phyloP scores from a whole-genome alignment of 2,888 invertebrate species.

The Lasius platythorax region DNA sequence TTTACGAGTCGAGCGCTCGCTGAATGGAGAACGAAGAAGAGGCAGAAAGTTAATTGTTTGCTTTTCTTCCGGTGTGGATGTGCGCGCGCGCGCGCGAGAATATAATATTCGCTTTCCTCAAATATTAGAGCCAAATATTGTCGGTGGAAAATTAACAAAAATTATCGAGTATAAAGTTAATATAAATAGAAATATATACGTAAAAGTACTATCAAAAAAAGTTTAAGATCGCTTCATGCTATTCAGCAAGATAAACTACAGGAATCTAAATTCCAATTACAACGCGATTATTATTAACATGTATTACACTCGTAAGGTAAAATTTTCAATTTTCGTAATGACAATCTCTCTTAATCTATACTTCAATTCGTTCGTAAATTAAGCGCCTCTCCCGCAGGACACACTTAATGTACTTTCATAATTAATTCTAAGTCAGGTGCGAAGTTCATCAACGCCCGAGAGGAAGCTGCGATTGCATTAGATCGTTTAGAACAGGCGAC shows the following conservation, averaged over 20 bases:
- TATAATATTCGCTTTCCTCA: conserved; percentile 17
- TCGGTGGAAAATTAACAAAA: not conserved
- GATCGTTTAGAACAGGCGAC: not conserved
- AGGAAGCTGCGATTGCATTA: conserved; percentile 14
- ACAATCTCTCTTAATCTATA: not conserved
- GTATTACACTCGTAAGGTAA: not conserved
- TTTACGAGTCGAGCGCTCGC: conserved; percentile 18
- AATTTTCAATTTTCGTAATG: not conserved
- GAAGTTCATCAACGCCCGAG: conserved; percentile 5
- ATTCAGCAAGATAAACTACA: not conserved
- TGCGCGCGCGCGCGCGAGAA: not conserved
- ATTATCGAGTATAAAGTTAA: conserved; percentile 5
- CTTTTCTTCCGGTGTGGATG: conserved; percentile 7
- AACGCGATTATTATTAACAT: not conserved
- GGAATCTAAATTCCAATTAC: not conserved
- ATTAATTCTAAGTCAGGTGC: conserved; percentile 11
- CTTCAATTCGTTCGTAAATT: not conserved
- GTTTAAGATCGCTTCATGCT: not conserved
- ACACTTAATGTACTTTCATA: not conserved
- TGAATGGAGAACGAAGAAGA: not conserved
- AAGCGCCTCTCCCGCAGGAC: not conserved
- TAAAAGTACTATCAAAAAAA: not conserved
- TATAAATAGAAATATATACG: not conserved
- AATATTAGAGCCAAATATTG: conserved; percentile 15
- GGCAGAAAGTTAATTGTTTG: conserved; percentile 36